A percentile compares a stretch with the other conserved stretches of the same genome.
Evolutionary conservation across 1,140 invertebrate genomes (phyloP).

Genomic region (Heliothis virescens): DNA sequence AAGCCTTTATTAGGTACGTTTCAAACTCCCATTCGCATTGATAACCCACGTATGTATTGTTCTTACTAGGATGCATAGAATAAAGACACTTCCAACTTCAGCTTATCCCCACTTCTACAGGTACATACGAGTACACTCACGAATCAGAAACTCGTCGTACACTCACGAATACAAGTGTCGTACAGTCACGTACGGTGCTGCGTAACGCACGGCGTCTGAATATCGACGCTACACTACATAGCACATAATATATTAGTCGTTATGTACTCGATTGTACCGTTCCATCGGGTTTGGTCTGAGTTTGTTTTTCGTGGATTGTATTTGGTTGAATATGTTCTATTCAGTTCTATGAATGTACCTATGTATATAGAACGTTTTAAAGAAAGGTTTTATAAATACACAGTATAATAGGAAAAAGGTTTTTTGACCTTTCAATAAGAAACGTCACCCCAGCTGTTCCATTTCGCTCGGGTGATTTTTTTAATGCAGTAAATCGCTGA

Average conservation of each 20-base stretch:
- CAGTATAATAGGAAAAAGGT: no score
- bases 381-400: no score
- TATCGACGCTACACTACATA: conserved; percentile 16
- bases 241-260: conserved; percentile 41
- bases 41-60: no score
- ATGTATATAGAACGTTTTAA: no score
- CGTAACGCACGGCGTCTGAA: conserved; percentile 17
- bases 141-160: conserved; percentile 17
- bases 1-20: no score
- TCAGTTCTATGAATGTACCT: not conserved
- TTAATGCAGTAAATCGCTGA: not conserved
- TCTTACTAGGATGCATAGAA: no score
- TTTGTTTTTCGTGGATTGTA: conserved; percentile 25
- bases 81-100: not conserved
- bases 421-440: no score
- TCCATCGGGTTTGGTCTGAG: conserved; percentile 9
- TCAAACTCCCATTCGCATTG: no score
- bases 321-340: conserved; percentile 19
- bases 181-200: conserved; percentile 32
- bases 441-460: no score
- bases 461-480: no score
- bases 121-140: conserved; percentile 1
- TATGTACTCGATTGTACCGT: not conserved
- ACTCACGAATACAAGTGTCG: conserved; percentile 27
- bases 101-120: not conserved